These are phyloP conservation scores for Heliopora coerulea DNA, from an alignment of 92 coral and sea anemone species.

Conservation along the genomic window DNA sequence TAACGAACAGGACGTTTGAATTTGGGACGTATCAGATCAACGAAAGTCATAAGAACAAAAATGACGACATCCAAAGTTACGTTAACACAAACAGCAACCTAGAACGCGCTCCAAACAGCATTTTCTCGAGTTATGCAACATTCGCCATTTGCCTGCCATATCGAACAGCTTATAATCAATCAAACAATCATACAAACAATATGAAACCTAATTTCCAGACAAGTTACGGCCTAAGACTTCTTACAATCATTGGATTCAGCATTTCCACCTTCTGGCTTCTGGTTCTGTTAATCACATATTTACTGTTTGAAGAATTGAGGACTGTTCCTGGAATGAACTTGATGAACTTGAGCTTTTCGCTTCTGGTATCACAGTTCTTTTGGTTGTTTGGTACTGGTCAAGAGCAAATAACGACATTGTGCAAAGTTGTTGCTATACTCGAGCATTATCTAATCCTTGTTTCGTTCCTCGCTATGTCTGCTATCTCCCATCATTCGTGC, in stretches of 20 bases:
- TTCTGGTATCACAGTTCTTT: not conserved
- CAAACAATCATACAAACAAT: not conserved
- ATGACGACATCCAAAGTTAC: too few species aligned
- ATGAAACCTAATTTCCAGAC: not conserved
- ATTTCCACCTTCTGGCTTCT: constrained; percentile 35
- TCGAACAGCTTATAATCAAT: not conserved
- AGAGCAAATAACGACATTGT: not conserved
- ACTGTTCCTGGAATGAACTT: constrained; percentile 49
- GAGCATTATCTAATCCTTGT: constrained; percentile 41
- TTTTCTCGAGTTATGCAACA: not conserved
- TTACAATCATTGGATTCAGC: constrained; percentile 34
- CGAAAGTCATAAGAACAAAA: too few species aligned
- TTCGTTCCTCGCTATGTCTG: constrained; percentile 35
- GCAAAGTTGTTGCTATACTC: constrained; percentile 16
- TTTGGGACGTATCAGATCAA: constrained; percentile 13
- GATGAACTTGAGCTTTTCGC: constrained; percentile 24
- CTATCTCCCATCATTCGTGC: constrained; percentile 45
- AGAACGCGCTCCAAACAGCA: too few species aligned
- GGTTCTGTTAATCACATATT: constrained; percentile 33
- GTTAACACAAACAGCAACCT: too few species aligned
- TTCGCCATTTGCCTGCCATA: not conserved
- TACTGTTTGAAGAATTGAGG: constrained; percentile 35
- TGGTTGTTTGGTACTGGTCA: not conserved
- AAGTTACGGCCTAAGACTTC: not conserved
- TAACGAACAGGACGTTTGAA: not conserved